Conservation (phyloP, 2,113 vertebrate species). For the Sula dactylatra region DNA sequence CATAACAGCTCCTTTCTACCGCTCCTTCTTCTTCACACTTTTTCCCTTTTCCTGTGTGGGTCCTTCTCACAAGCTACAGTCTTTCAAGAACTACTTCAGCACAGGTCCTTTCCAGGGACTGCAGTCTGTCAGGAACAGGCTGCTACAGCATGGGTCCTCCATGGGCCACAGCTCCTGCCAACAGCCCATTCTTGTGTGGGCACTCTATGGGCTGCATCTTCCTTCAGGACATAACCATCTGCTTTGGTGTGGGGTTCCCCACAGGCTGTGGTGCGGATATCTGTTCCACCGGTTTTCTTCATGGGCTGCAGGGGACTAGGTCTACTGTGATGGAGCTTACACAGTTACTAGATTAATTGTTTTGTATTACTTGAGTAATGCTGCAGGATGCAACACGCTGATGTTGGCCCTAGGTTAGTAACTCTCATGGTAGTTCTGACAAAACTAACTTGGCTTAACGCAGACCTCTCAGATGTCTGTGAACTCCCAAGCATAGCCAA, state of each 20-base stretch:
- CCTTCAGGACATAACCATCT: background rate
- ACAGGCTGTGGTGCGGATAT: background rate
- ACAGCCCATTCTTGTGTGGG: background rate
- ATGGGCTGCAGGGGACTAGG: background rate
- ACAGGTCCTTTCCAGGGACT: background rate
- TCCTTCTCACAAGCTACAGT: background rate
- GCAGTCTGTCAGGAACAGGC: background rate
- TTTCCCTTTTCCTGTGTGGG: background rate
- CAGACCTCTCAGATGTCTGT: background rate
- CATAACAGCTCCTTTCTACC: background rate
- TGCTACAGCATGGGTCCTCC: background rate
- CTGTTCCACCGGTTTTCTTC: rapidly evolving
- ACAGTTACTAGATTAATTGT: background rate
- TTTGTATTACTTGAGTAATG: background rate
- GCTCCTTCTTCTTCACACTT: background rate
- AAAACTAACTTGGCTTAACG: background rate
- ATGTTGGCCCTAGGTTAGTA: background rate
- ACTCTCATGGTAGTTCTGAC: background rate
- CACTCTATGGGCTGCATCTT: background rate
- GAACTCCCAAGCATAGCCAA: background rate
- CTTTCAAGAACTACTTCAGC: background rate
- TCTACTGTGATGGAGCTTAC: background rate
- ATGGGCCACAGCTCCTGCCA: background rate
- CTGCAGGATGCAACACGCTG: background rate
- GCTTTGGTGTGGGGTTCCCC: rapidly evolving